Conservation (phyloP, 1,140 invertebrate genomes). For the Cephus cinctus region DNA sequence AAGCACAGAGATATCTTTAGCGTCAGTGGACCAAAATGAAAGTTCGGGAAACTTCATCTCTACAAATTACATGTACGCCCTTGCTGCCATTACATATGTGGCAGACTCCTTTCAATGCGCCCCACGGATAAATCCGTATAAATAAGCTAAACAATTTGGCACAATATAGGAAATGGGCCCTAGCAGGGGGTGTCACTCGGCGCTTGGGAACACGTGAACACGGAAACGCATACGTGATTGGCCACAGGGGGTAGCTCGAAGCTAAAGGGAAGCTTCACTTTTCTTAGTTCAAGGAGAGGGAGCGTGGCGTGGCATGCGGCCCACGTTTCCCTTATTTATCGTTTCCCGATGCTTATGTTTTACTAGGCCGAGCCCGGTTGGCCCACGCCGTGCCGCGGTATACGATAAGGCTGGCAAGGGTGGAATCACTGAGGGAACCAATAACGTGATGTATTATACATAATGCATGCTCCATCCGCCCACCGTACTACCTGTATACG, state of each 20-base stretch:
- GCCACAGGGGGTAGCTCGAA: conserved; percentile 1
- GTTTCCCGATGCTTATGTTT: conserved; percentile 58
- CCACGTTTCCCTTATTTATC: conserved; percentile 58
- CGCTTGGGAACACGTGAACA: conserved; percentile 25
- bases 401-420: conserved; percentile 52
- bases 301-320: conserved; percentile 40
- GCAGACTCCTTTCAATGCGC: too few relatives aligned
- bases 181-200: conserved; percentile 16
- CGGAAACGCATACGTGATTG: conserved; percentile 34
- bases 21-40: too few relatives aligned
- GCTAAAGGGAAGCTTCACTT: not conserved
- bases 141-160: conserved; percentile 49
- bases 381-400: conserved; percentile 28
- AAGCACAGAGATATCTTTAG: too few relatives aligned
- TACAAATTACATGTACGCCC: too few relatives aligned
- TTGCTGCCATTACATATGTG: too few relatives aligned
- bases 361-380: conserved; percentile 41
- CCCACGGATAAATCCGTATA: conserved; percentile 36
- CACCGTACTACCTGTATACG: conserved; percentile 33
- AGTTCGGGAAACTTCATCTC: too few relatives aligned
- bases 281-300: conserved; percentile 15
- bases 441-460: conserved; percentile 59
- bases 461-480: conserved; percentile 51
- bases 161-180: conserved; percentile 34
- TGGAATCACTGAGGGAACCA: conserved; percentile 56